Base-by-base conservation (phyloP, 92 coral and sea anemone species). In the Epizoanthus illoricatus region DNA sequence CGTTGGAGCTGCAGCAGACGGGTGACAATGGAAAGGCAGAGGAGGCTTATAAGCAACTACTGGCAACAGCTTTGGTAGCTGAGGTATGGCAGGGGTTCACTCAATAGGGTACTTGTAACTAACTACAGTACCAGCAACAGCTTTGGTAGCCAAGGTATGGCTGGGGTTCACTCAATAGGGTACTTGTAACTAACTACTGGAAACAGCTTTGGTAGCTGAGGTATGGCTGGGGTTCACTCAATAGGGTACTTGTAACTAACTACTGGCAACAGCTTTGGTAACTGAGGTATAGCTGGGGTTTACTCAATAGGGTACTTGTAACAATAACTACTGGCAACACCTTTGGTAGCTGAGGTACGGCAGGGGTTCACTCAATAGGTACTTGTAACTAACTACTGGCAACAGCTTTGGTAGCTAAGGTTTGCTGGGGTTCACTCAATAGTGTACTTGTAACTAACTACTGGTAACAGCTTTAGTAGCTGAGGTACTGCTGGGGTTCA, bases 11-110 rank as follows among this genome's bases (percentile, higher is more conserved):
- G 75, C 99, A 97, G 61, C 98, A 97, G 65, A 81, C 84, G 67
- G 99, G 91, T 16, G 92, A 97, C 55, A 79, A 85, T 65, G 70
- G 47, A 23, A 91, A 90, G 59, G 95, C 99, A 7, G 97, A 91
- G 62, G 97, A 97, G 55, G 88, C 90, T 24, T 97, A 97, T 71
- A 84, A 91, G 49, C 81, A 84, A 64, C 90, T 97, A 55, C 86
- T 97, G 65, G 76, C 67, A 47, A 87, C 99, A 39, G 87, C 92
- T 21, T 73, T 97, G 64, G 96, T 93, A 63, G 86, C 87, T 28
- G 99, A 43, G 47, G 47, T 24, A 3, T 43, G 21, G 19, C 6
- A 41, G 41, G 33, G 19, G 16, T 19, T 15, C 65, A 60, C 1
- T 15, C 17, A 15, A 60, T 15, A 19, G 60, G 65, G 17, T n/a